These are phyloP conservation scores for Gryon sp. DNA, from an alignment of 1,140 invertebrate genomes.

Conservation along the genomic window DNA sequence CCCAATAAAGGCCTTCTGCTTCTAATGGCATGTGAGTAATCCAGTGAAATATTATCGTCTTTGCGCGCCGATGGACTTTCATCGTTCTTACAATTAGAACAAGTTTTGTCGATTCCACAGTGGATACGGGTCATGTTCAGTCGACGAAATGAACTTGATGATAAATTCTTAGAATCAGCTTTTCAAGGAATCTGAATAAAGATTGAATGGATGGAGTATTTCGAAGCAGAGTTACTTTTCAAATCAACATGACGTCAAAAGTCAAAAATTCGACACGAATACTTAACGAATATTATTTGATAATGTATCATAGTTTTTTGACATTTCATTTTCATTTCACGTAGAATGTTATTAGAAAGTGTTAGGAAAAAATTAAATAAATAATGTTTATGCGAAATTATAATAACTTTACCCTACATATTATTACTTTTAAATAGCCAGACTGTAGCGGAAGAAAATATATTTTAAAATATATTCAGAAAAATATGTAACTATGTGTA, in stretches of 20 bases:
- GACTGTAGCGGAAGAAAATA: too few species aligned
- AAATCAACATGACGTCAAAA: slow-evolving; percentile 9
- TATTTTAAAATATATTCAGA: too few species aligned
- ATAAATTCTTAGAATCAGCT: slow-evolving; percentile 27
- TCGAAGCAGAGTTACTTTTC: background rate
- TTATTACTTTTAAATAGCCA: too few species aligned
- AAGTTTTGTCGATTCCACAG: slow-evolving; percentile 37
- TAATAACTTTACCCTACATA: too few species aligned
- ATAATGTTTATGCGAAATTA: too few species aligned
- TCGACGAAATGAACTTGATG: slow-evolving; percentile 10
- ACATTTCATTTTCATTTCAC: too few species aligned
- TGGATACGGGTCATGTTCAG: slow-evolving; percentile 29
- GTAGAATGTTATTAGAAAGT: too few species aligned
- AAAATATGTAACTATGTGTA: too few species aligned
- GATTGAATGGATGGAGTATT: slow-evolving; percentile 5
- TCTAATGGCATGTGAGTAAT: slow-evolving; percentile 77
- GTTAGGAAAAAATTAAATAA: too few species aligned
- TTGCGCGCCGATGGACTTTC: slow-evolving; percentile 50
- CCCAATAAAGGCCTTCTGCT: slow-evolving; percentile 75
- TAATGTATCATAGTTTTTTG: too few species aligned
- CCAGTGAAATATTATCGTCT: slow-evolving; percentile 68
- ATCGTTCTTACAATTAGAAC: slow-evolving; percentile 54
- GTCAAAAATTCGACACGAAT: background rate
- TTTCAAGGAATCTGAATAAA: slow-evolving; percentile 7
- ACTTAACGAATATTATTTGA: too few species aligned